Conservation (phyloP, 1,140 invertebrate species). For the Penaeus japonicus region DNA sequence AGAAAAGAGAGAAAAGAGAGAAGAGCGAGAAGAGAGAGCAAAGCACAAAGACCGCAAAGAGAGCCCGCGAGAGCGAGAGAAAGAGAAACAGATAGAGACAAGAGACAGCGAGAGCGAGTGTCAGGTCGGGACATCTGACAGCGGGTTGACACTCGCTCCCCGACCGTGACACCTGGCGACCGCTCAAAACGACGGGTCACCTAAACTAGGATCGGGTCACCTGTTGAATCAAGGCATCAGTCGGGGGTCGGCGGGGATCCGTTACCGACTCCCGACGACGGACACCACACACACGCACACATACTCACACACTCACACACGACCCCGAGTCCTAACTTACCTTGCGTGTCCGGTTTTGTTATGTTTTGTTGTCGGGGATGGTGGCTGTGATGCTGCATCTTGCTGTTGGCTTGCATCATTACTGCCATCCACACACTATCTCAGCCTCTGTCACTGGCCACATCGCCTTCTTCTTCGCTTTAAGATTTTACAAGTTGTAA, state of each 20-base stretch:
- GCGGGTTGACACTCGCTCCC: background rate
- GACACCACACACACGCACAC: background rate
- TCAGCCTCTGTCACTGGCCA: background rate
- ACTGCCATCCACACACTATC: background rate
- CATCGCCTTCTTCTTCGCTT: constrained; percentile 11
- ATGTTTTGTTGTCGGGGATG: constrained; percentile 19
- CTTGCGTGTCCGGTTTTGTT: constrained; percentile 37
- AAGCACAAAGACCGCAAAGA: no score
- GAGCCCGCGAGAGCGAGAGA: no score
- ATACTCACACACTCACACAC: background rate
- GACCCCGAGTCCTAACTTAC: constrained; percentile 10
- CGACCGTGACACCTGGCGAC: background rate
- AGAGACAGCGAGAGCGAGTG: background rate
- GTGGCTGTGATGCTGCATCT: constrained; percentile 38
- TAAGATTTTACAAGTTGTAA: constrained; percentile 10
- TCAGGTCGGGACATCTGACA: background rate
- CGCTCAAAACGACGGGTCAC: background rate
- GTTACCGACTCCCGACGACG: background rate
- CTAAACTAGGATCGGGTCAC: constrained; percentile 27
- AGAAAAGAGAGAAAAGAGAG: no score
- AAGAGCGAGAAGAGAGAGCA: no score
- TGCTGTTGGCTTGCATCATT: constrained; percentile 33
- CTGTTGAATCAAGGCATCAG: constrained; percentile 34
- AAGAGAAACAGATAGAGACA: no score
- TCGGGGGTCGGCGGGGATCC: background rate